Base-by-base conservation (phyloP, 2,888 invertebrate genomes). In the Dolichomitus sp. region DNA sequence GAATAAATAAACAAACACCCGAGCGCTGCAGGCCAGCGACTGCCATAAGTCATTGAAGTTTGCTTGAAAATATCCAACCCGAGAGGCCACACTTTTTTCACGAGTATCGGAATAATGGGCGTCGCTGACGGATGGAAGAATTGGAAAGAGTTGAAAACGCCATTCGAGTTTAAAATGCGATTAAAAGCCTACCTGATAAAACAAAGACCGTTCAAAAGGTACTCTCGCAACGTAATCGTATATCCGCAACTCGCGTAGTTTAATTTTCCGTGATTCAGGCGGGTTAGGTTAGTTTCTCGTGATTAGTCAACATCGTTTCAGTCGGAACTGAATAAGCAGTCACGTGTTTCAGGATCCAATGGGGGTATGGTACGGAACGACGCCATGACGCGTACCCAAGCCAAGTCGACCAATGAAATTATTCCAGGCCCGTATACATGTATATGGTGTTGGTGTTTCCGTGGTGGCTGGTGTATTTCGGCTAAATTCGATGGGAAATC, bases 391-490 rank as follows among this genome's bases (percentile, higher is more conserved):
- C 74, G 76, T 89, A 87, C 86, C 88, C 88, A 66, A 84, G 74
- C 73, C 17, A 65, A 68, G 78, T 50, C 70, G 81, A 84, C 92
- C 92, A 92, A 92, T 92, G 87, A 85, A 84, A 86, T 91, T 89
- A 92, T 89, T 90, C 88, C 88, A 89, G 87, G 85, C 88, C 87
- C 85, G 89, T 90, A 88, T 90, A 90, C 88, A 90, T 91, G 89
- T 90, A 90, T 89, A 90, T 88, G 89, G 89, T 89, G 91, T 90
- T 90, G 82, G 90, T 87, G 90, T 91, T 90, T 90, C 89, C 85
- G 84, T 86, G 86, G 87, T 88, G 86, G 90, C 87, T 89, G 88
- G 83, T 85, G 83, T 66, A 80, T 84, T 87, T 84, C 84, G 65
- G 73, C 80, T 84, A 85, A 86, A 84, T 87, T 82, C 72, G 59